These are phyloP conservation scores for Pomatostomus ruficeps DNA, from an alignment of 2,113 vertebrate species.

Conservation along the genomic window DNA sequence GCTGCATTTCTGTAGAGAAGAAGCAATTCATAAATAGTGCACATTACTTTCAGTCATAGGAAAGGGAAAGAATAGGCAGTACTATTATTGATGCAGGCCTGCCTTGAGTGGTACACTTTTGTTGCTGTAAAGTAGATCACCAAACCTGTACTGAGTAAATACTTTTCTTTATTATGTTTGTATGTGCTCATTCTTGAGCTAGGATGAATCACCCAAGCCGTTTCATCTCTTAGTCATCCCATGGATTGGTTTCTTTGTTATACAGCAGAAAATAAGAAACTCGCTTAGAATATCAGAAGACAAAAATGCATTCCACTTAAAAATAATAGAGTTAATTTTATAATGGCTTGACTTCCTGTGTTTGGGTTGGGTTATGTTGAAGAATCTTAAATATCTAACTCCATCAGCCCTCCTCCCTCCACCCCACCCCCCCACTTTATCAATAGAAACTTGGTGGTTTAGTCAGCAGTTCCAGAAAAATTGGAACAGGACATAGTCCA, in stretches of 20 bases:
- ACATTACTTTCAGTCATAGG: not conserved
- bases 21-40: not conserved
- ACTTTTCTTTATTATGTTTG: not conserved
- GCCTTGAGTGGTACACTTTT: not conserved
- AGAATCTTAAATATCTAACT: not conserved
- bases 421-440: not conserved
- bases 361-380: not conserved
- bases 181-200: not conserved
- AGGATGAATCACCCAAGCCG: not conserved
- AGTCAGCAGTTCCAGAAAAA: not conserved
- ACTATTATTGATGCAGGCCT: not conserved
- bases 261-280: not conserved
- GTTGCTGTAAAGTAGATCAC: not conserved
- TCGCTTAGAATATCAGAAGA: not conserved
- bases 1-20: not conserved
- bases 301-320: not conserved
- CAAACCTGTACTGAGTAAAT: not conserved
- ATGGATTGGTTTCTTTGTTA: not conserved
- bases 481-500: not conserved
- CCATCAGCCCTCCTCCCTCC: fast-evolving
- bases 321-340: not conserved
- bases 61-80: not conserved
- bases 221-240: not conserved
- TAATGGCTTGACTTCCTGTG: not conserved
- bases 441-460: not conserved